Evolutionary conservation across 2,113 vertebrate species (phyloP), one percentile per base, ranked within the genome.

Genomic region (Trogon surrucura): DNA sequence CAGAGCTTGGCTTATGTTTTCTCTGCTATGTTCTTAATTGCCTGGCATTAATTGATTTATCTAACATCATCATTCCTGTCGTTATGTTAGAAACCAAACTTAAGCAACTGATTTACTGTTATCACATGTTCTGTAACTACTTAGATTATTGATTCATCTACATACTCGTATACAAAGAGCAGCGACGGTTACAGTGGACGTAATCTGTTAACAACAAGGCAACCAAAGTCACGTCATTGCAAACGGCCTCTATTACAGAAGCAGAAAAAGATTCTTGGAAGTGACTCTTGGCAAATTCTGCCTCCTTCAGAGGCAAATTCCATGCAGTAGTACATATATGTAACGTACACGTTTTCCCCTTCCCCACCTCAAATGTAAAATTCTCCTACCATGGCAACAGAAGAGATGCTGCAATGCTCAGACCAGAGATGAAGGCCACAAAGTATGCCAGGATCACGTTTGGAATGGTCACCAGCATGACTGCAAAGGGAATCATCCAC

Each of bases 401-500:
- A 88, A 99, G 97, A 57, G 99, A 99, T 10, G 99, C 98, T 21
- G 99, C 99, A 69, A 99, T 99, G 65, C 99, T 99, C 93, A 99
- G 94, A 51, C 99, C 99, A 45, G 99, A 99, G n/a, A 98, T 92
- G 41, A 99, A 98, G 14, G 99, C 99, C 90, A 99, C 98, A 0
- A 98, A 71, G 32, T 99, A 99, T 2, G 98, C 99, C 97, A 99
- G 98, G 16, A 98, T 97, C 54, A 98, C 96, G 21, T 98, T 98
- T 61, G 99, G 99, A 84, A 99, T 97, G 61, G 98, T 98, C 77
- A 99, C 99, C 97, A 99, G 93, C 98, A 99, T 97, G 98, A 99
- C 70, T 26, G 98, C 98, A 97, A 99, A 99, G 47, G 99, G 99
- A 97, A 99, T 99, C 97, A 99, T 99, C 98, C 98, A 98, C 99